Conservation (phyloP, 2,888 invertebrate genomes). For the Sussaba pulchella region DNA sequence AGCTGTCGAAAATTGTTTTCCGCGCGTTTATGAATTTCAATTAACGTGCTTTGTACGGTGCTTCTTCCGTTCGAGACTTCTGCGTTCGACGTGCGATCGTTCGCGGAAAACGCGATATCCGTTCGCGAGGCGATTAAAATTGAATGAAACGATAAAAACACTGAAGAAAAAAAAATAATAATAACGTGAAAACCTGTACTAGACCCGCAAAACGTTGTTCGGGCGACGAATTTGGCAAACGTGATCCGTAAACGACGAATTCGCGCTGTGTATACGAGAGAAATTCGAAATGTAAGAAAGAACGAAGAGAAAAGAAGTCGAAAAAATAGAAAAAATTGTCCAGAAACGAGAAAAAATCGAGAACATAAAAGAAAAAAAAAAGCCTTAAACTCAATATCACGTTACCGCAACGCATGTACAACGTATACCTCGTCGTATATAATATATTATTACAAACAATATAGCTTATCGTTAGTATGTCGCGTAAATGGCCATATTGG, state of each 20-base stretch:
- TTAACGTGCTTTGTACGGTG: constrained; percentile 40
- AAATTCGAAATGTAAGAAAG: no score
- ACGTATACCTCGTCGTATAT: constrained; percentile 65
- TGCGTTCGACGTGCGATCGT: constrained; percentile 17
- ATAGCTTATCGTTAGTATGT: constrained; percentile 52
- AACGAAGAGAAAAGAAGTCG: no score
- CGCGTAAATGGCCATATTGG: constrained; percentile 55
- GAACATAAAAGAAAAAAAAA: constrained; percentile 31
- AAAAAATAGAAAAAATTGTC: no score
- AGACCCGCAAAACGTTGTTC: constrained; percentile 28
- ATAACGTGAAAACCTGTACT: constrained; percentile 14
- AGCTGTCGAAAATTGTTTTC: background rate
- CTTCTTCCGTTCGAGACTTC: constrained; percentile 35
- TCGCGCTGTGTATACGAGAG: no score
- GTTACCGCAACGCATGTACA: constrained; percentile 66
- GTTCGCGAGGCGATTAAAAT: constrained; percentile 3
- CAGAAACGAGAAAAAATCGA: background rate
- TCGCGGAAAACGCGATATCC: background rate
- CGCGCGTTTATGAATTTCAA: constrained; percentile 26
- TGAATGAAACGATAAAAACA: no score
- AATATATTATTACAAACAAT: constrained; percentile 46
- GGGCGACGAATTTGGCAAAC: background rate
- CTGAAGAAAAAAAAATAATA: no score
- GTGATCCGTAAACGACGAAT: no score
- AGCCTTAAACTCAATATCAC: constrained; percentile 65